These are phyloP conservation scores for Synergus itoensis DNA, from an alignment of 2,888 invertebrate species.

Conservation along the genomic window DNA sequence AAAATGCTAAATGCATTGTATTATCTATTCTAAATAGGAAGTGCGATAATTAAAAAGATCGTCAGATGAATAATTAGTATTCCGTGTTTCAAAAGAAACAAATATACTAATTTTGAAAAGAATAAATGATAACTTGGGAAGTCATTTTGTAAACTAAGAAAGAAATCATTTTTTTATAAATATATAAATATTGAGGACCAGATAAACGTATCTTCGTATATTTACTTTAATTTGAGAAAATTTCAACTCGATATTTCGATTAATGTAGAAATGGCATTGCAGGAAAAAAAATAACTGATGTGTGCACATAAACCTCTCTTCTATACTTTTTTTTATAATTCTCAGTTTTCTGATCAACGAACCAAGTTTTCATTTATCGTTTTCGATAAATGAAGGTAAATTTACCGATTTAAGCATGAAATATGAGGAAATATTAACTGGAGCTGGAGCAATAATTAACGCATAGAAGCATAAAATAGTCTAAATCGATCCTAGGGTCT, in stretches of 20 bases:
- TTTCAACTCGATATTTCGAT: too few relatives aligned
- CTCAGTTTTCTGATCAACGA: background rate
- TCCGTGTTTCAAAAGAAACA: background rate
- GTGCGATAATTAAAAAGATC: background rate
- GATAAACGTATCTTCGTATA: too few relatives aligned
- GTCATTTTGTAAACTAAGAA: background rate
- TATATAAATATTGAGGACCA: too few relatives aligned
- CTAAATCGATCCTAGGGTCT: background rate
- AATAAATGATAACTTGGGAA: background rate
- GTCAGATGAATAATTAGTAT: background rate
- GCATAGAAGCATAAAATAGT: constrained; percentile 12
- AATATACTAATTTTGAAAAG: background rate
- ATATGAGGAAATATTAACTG: background rate
- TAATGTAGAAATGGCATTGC: too few relatives aligned
- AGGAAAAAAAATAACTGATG: too few relatives aligned
- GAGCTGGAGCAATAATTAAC: too few relatives aligned
- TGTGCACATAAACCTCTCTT: background rate
- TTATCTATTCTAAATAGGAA: constrained; percentile 6
- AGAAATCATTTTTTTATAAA: too few relatives aligned
- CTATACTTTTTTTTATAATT: background rate
- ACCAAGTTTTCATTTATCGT: background rate
- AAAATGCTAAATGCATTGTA: constrained; percentile 5
- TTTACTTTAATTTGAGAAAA: too few relatives aligned
- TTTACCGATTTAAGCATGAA: background rate
- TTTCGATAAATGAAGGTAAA: background rate